These are phyloP conservation scores for Porites rus DNA, from an alignment of 92 coral and sea anemone species.

Conservation along the genomic window DNA sequence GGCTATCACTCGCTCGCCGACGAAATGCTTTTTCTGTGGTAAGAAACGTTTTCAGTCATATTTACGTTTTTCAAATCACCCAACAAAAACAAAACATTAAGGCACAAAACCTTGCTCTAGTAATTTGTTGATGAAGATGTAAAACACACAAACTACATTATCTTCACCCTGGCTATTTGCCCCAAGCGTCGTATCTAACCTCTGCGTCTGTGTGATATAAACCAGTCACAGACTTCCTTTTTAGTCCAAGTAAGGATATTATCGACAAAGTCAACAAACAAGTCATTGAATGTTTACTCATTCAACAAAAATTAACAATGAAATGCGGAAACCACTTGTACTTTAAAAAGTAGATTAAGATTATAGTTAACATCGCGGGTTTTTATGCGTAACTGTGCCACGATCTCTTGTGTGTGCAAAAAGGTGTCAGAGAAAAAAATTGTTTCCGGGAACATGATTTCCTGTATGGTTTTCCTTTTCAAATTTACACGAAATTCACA, in stretches of 20 bases:
- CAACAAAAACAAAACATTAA: background rate
- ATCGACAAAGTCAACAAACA: background rate
- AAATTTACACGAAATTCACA: slow-evolving; percentile 7
- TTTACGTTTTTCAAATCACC: background rate
- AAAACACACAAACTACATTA: slow-evolving; percentile 3
- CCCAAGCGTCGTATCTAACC: slow-evolving; percentile 17
- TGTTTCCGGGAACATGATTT: slow-evolving; percentile 35
- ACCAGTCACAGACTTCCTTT: background rate
- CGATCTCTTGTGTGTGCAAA: background rate
- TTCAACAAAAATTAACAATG: background rate
- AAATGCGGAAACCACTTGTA: background rate
- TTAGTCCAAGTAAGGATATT: background rate
- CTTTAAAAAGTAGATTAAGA: background rate
- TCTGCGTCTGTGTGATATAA: slow-evolving; percentile 4
- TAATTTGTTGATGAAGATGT: background rate
- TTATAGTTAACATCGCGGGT: background rate
- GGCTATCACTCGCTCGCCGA: slow-evolving; percentile 2
- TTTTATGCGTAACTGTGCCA: background rate
- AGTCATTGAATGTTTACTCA: background rate
- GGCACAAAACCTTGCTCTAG: too few species aligned
- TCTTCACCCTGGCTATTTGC: slow-evolving; percentile 22
- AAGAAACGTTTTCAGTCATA: background rate
- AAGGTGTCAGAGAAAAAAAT: slow-evolving; percentile 16
- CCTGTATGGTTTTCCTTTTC: slow-evolving; percentile 29
- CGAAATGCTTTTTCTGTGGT: slow-evolving; percentile 26